Evolutionary conservation across 2,797 vertebrate species (phyloP).

Genomic region (Chromobotia macracanthus): DNA sequence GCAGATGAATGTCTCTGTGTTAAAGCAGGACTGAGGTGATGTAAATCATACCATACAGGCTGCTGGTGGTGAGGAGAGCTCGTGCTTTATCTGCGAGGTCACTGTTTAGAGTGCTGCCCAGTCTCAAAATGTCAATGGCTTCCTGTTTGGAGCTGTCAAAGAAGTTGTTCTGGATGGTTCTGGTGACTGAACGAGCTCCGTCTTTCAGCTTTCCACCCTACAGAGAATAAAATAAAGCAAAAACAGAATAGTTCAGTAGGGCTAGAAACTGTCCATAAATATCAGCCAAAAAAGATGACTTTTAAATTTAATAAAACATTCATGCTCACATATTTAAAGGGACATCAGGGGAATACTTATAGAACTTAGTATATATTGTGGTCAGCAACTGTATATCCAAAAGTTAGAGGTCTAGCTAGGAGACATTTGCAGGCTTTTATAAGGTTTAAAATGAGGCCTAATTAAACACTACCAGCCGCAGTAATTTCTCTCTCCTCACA

Average conservation of each 20-base stretch:
- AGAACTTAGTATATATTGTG: neutral
- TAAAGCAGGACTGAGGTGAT: neutral
- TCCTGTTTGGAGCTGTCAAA: constrained; percentile 99
- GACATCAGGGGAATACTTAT: neutral
- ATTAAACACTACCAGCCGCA: neutral
- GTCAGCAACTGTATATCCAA: neutral
- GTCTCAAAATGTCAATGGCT: constrained; percentile 94
- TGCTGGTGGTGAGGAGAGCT: constrained; percentile 95
- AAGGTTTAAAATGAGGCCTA: neutral
- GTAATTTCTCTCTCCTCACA: neutral
- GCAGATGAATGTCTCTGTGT: neutral
- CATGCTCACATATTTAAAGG: neutral
- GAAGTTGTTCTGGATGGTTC: constrained; percentile 99
- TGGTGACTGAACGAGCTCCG: constrained; percentile 95
- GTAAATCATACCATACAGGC: constrained; percentile 87
- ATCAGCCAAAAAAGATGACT: neutral
- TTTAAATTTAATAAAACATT: neutral
- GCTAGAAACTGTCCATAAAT: neutral
- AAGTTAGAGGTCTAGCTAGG: neutral
- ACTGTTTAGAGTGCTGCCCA: constrained; percentile 97
- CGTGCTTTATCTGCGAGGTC: constrained; percentile 98
- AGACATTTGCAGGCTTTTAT: constrained; percentile 15
- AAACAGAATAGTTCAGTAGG: neutral
- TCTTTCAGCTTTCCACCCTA: constrained; percentile 98
- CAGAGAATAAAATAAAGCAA: constrained; percentile 31